Evolutionary conservation across 2,113 vertebrate genomes (phyloP).

Genomic region (Neogale vison): DNA sequence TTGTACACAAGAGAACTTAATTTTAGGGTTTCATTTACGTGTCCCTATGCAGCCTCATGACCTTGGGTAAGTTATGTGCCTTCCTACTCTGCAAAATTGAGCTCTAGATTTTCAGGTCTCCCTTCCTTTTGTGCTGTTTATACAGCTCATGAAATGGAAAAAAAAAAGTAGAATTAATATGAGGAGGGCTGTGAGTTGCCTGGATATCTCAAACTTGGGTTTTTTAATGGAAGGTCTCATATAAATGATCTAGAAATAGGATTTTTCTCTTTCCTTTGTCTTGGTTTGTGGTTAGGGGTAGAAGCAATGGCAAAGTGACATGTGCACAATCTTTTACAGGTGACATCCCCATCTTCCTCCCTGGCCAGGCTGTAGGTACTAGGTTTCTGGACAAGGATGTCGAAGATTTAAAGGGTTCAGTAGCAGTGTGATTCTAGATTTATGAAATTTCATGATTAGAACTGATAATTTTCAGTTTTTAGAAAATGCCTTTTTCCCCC

Average conservation of each 20-base stretch:
- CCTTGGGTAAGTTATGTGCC: neutral
- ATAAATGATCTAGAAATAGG: neutral
- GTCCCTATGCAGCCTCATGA: neutral
- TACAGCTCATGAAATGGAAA: neutral
- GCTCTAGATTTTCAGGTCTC: neutral
- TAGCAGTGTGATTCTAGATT: neutral
- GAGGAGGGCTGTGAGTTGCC: neutral
- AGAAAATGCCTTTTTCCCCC: neutral
- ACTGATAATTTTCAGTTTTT: conserved; percentile 18
- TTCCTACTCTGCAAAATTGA: neutral
- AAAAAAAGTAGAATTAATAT: neutral
- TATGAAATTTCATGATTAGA: conserved; percentile 35
- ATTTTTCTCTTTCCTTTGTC: neutral
- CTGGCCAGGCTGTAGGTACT: neutral
- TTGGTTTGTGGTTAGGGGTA: neutral
- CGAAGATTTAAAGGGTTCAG: neutral
- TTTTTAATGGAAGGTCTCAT: neutral
- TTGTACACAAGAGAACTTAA: neutral
- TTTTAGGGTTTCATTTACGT: neutral
- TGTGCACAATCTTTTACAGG: neutral
- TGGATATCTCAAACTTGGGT: neutral
- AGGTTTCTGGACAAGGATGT: neutral
- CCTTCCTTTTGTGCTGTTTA: neutral
- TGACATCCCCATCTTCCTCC: rapidly evolving
- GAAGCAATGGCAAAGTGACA: neutral